phyloP scores from a whole-genome alignment of 2,888 invertebrate genomes.

The Eremobia ochroleuca region DNA sequence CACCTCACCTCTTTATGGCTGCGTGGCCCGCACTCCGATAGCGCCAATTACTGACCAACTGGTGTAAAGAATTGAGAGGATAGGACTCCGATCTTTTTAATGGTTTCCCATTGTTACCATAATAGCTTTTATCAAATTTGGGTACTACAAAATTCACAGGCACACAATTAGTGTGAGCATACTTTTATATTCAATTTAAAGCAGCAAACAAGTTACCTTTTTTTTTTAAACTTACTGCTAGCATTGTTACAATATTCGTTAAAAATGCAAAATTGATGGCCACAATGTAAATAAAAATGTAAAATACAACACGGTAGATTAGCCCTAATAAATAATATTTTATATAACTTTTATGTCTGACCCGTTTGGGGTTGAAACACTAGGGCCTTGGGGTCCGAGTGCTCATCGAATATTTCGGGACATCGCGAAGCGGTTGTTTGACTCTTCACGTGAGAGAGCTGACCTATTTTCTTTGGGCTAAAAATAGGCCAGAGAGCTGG shows the following conservation, averaged over 20 bases:
- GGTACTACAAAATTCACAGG: neutral
- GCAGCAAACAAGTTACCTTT: neutral
- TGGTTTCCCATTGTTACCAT: neutral
- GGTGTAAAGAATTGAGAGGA: conserved; percentile 68
- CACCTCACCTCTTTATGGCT: conserved; percentile 87
- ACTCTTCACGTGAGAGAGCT: too few species aligned
- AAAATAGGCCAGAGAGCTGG: too few species aligned
- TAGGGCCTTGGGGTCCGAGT: too few species aligned
- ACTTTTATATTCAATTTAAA: neutral
- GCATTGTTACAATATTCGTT: neutral
- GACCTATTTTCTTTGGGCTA: too few species aligned
- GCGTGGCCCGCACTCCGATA: conserved; percentile 83
- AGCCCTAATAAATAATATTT: too few species aligned
- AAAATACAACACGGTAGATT: neutral
- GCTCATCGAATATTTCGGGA: too few species aligned
- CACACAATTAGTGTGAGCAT: neutral
- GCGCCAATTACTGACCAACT: conserved; percentile 84
- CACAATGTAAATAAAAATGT: neutral
- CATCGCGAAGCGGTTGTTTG: too few species aligned
- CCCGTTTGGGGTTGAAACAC: too few species aligned
- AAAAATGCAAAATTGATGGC: neutral
- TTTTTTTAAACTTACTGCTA: neutral
- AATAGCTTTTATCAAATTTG: neutral
- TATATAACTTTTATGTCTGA: too few species aligned
- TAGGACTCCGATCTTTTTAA: conserved; percentile 22